Percentiles rank a stretch among this genome's conserved stretches.
phyloP scores from a whole-genome alignment of 2,797 vertebrate genomes.

The Florisuga fusca region DNA sequence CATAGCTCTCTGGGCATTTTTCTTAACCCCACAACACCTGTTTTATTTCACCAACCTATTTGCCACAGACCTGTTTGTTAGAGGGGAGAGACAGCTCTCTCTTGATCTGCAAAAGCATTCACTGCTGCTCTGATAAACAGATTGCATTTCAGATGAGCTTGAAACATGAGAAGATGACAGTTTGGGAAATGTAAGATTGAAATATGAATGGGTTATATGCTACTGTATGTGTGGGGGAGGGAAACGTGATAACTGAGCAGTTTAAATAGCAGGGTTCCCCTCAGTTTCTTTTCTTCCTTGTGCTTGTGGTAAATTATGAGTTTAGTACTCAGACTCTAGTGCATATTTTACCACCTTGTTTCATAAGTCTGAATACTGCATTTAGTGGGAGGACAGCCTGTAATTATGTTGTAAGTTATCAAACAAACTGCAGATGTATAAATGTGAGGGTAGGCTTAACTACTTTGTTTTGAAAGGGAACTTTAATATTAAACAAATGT shows the following conservation, averaged over 20 bases:
- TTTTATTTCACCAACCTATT: not conserved
- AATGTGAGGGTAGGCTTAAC: conserved; percentile 59
- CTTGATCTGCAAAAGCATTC: not conserved
- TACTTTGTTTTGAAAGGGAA: conserved; percentile 73
- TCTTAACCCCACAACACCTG: not conserved
- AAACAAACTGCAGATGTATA: conserved; percentile 76
- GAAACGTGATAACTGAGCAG: conserved; percentile 54
- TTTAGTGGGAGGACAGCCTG: conserved; percentile 75
- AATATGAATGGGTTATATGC: conserved; percentile 65
- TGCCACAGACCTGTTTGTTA: not conserved
- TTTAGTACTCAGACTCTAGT: conserved; percentile 65
- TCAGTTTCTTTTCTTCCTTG: conserved; percentile 58
- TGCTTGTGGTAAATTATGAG: conserved; percentile 71
- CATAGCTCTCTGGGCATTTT: not conserved
- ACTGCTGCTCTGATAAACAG: conserved; percentile 37
- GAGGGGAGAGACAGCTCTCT: not conserved
- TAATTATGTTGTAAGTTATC: conserved; percentile 80
- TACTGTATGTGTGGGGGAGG: conserved; percentile 45
- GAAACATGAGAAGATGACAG: conserved; percentile 61
- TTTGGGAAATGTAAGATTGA: conserved; percentile 65
- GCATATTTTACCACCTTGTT: conserved; percentile 74
- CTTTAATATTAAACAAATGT: conserved; percentile 72
- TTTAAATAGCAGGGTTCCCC: conserved; percentile 68
- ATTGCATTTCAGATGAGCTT: conserved; percentile 67
- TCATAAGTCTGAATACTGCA: conserved; percentile 70